phyloP scores from a whole-genome alignment of 2,888 invertebrate species.

The Alviniconcha strummeri region DNA sequence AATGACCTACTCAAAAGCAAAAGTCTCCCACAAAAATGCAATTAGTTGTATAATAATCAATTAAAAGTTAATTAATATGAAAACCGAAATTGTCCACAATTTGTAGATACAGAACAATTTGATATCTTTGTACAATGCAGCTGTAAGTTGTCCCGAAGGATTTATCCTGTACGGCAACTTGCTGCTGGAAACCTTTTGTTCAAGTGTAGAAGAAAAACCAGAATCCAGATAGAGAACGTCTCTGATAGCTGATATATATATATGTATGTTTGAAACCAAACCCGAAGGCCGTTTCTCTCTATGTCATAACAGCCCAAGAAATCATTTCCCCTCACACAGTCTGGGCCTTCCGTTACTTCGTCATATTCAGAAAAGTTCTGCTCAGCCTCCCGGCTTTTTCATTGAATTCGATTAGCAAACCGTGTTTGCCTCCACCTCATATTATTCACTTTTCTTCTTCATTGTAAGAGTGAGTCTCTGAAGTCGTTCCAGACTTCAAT shows the following conservation, averaged over 20 bases:
- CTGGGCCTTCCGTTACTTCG: not conserved
- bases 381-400: conserved; percentile 9
- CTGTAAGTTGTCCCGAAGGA: not conserved
- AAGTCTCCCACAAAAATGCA: no score
- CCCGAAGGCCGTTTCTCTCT: not conserved
- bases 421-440: conserved; percentile 12
- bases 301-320: conserved; percentile 4
- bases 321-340: not conserved
- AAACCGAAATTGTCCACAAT: no score
- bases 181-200: no score
- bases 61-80: no score
- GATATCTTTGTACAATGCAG: conserved; percentile 17
- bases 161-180: no score
- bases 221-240: no score
- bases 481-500: not conserved
- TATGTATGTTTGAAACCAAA: not conserved
- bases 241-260: no score
- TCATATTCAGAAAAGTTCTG: conserved; percentile 12
- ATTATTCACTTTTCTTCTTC: not conserved
- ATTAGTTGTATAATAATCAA: no score
- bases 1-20: no score
- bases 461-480: not conserved
- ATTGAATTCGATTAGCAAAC: not conserved
- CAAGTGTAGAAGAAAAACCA: no score
- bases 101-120: no score